Evolutionary conservation across 2,888 invertebrate genomes (phyloP), one percentile per base, ranked within the genome.

Genomic region (Tipula unca): DNA sequence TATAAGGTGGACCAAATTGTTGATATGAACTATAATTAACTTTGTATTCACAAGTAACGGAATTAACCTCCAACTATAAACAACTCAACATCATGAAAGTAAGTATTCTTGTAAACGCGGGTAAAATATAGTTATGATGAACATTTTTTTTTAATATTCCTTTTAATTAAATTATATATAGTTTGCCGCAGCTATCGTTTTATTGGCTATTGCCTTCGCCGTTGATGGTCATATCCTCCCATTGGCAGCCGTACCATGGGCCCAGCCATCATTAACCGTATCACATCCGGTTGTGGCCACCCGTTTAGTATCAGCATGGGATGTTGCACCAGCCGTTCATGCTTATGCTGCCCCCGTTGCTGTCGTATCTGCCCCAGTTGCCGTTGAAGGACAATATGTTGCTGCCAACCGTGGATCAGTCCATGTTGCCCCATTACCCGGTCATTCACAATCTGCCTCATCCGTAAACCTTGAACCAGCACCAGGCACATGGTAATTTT

Each of bases 391-490:
- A 69, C 69, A 69, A 84, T 90, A 90, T 87, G 89, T 90, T 4
- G 90, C 90, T 86, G 89, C 90, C 88, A 90, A 90, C 35, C 90
- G 90, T 87, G 90, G 90, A 86, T 90, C 90, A 86, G 88, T 90
- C 54, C 90, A 90, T 86, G 89, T 90, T 83, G 90, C 90, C 85
- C 90, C 90, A 85, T 88, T 90, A 84, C 89, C 90, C 86, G 90
- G 90, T 86, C 90, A 90, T 87, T 88, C 89, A 86, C 89, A 89
- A 86, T 90, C 90, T 0, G 90, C 90, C 86, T 89, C 90, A 86
- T 89, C 90, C 3, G 87, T 90, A 85, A 90, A 90, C 86, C 88
- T 90, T 86, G 89, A 89, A 84, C 88, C 90, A 86, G 90, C 90
- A 86, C 90, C 90, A 86, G 90, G 90, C 84, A 90, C 90, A 82